Evolutionary conservation across 2,888 invertebrate genomes (phyloP).

Genomic region (Tenthredo livida): DNA sequence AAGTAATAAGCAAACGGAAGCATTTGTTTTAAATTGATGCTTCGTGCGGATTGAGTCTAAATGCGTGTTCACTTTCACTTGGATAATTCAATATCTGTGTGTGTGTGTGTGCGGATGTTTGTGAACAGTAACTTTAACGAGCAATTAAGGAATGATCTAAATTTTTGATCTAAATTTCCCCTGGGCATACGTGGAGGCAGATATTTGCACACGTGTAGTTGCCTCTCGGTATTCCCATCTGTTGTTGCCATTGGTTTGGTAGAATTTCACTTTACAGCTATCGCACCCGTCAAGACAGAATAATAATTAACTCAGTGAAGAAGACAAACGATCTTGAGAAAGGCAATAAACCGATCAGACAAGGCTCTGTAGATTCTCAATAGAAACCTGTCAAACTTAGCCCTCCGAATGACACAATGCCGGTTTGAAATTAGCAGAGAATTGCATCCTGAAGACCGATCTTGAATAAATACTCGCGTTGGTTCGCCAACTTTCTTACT

Average conservation of each 20-base stretch:
- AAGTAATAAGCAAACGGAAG: neutral
- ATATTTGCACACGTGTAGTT: neutral
- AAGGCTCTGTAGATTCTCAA: neutral
- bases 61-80: no score
- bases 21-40: neutral
- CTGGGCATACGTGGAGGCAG: neutral
- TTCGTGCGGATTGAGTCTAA: no score
- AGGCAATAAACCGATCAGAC: constrained; percentile 22
- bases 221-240: neutral
- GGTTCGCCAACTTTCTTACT: neutral
- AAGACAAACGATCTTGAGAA: constrained; percentile 27
- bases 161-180: neutral
- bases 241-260: neutral
- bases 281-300: neutral
- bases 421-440: neutral
- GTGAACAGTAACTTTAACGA: neutral
- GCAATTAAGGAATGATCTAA: neutral
- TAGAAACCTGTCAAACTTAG: neutral
- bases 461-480: neutral
- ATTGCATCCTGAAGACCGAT: neutral
- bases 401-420: neutral
- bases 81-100: neutral
- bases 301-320: constrained; percentile 28
- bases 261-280: neutral
- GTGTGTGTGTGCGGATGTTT: neutral